These are phyloP conservation scores for Rhagoletis zephyria DNA, from an alignment of 1,140 invertebrate genomes.

Conservation along the genomic window DNA sequence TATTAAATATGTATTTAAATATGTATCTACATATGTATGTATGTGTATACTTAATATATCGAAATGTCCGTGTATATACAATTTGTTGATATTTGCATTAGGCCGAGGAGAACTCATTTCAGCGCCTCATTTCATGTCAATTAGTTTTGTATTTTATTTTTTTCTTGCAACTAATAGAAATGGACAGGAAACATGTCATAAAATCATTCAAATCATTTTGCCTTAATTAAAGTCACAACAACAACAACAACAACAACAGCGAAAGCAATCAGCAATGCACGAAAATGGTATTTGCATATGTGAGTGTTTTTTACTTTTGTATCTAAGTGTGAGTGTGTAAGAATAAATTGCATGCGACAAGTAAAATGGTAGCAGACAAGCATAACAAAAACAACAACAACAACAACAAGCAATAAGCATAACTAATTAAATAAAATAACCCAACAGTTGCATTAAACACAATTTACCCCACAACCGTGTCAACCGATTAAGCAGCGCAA, in stretches of 20 bases:
- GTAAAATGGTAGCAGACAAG: neutral
- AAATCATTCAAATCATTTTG: slow-evolving; percentile 50
- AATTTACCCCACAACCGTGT: slow-evolving; percentile 13
- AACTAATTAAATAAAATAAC: slow-evolving; percentile 50
- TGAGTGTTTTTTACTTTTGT: neutral
- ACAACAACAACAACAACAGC: slow-evolving; percentile 14
- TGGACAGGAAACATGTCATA: slow-evolving; percentile 46
- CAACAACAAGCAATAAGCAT: neutral
- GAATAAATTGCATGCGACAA: slow-evolving; percentile 43
- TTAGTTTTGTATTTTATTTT: slow-evolving; percentile 26
- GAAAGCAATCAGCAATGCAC: neutral
- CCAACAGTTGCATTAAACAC: slow-evolving; percentile 44
- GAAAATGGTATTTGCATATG: neutral
- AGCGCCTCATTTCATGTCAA: slow-evolving; percentile 45
- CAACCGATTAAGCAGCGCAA: neutral
- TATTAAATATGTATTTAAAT: neutral
- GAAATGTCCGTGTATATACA: neutral
- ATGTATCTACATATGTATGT: neutral
- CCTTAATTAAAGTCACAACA: slow-evolving; percentile 42
- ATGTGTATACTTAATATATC: neutral
- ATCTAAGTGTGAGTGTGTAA: neutral
- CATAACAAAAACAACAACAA: neutral
- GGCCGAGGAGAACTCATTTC: neutral
- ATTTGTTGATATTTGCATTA: neutral
- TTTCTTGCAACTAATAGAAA: slow-evolving; percentile 29